Base-by-base conservation (phyloP, 2,113 vertebrate species). In the Leucoraja erinaceus region DNA sequence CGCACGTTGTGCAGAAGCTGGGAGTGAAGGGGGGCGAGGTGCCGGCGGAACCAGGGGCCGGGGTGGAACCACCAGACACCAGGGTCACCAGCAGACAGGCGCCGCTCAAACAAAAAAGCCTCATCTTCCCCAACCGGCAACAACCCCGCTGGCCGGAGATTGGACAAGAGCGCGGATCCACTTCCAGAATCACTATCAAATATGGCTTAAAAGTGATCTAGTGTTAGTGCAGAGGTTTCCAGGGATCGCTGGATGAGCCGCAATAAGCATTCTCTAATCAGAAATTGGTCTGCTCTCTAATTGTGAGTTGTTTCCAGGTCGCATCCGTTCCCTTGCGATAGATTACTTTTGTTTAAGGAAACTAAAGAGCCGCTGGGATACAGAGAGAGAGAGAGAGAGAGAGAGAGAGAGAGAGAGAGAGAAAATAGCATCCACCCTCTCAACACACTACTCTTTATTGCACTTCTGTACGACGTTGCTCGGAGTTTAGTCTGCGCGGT, bases 1-100 rank as follows among this genome's bases (percentile, higher is more conserved):
- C 97, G 95, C 98, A 98, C 75, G 98, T 98, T 93, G 97, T 97
- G 96, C 98, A 98, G 95, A 97, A 97, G 96, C 95, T 96, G 93
- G 96, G 95, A 76, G 95, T 93, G 68, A 95, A 94, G n/a, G 96
- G 96, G 5, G 95, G 93, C 78, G 96, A 95, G 11, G 95, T 94
- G 54, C 95, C 96, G 68, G 96, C 94, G 93, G 95, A 95, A 3
- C 38, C 38, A 93, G 95, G 94, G 94, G 94, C 93, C 94, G 94
- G 93, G 10, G 94, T 93, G 93, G 93, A 93, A 88, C 93, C 61
- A 93, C 93, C 90, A 93, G 93, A 94, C 93, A 92, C 79, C 93
- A 93, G 93, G 92, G 70, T 81, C 93, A 93, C 93, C 93, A 93
- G 94, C 86, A 91, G 18, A 3, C 63, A 91, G 59, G 84, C 84